Base-by-base conservation (phyloP, 2,113 vertebrate genomes). In the Phasianus colchicus region DNA sequence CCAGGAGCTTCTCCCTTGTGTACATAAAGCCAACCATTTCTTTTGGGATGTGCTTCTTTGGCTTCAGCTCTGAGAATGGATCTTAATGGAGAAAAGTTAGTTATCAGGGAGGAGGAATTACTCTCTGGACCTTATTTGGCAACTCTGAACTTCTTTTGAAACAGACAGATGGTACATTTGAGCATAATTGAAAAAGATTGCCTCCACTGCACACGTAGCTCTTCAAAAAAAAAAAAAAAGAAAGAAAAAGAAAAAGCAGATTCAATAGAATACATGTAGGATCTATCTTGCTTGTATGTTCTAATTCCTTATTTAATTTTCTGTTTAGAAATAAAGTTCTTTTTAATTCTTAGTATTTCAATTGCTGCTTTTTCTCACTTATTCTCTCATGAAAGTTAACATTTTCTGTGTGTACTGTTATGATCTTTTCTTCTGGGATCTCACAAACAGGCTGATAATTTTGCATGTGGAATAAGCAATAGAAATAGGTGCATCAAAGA, bases 261-360 rank as follows among this genome's bases (percentile, higher is more conserved):
- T 67, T 89, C 32, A 94, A 83, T 74, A 75, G 50, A 71, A 83
- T 93, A 20, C 34, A 63, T 91, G 88, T 92, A 24, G 54, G 88
- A 80, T 95, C 45, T 76, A 3, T 79, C 72, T 89, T 86, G 22
- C 36, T 10, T 92, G 3, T 63, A 6, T 73, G 43, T 88, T 93
- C 67, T 24, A 21, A 13, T 81, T 85, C 58, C 18, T 89, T 79
- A 52, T 77, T 89, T 79, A 21, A 70, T 86, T 88, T 48, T 48
- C 38, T 75, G 43, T 74, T 93, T 87, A 42, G 47, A 90, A 96
- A 93, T 50, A 92, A 87, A 22, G 22, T 32, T 80, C 64, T 70
- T 91, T 77, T 85, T 66, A 60, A 82, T 96, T 83, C 8, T 0
- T 77, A 60, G 54, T 75, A 83, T 79, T 91, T 85, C 71, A 85